Base-by-base conservation (phyloP, 2,888 invertebrate genomes). In the Leptinotarsa tumamoca region DNA sequence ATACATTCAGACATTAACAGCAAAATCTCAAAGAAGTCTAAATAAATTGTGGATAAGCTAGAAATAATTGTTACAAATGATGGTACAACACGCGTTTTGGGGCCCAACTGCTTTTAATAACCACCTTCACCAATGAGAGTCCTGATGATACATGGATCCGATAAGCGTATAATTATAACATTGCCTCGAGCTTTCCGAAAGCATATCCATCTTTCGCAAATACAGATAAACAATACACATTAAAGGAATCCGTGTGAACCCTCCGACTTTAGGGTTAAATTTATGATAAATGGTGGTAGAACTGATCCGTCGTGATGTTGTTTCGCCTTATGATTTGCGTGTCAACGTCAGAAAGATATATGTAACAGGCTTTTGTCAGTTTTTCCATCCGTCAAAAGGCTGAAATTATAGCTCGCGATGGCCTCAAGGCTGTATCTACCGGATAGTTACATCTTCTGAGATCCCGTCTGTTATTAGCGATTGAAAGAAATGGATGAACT, bases 41-140 rank as follows among this genome's bases (percentile, higher is more conserved):
- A 70, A 70, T 70, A 70, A 73, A 75, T 66, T 67, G 78, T 78
- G 78, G 78, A 84, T 87, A 87, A 88, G 87, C 86, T 86, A 86
- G 86, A 87, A 87, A 87, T 88, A 88, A 88, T 88, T 88, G 85
- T 87, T 87, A 87, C 86, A 87, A 87, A 88, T 87, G 87, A 85
- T 84, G 82, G 84, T 84, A 83, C 81, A 83, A 83, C 85, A 84
- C 82, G 84, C 76, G 75, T 71, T 71, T 71, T 74, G 71, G 77
- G 68, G 71, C 73, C 74, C 82, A 78, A 81, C 80, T 80, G 84
- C 83, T 85, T 85, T 85, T 88, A 88, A 88, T 87, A 86, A 86
- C 85, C 84, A 86, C 87, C 87, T 87, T 86, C 84, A 66, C 68
- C 80, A 79, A 80, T 81, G 80, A 75, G 78, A 73, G 71, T 80